Evolutionary conservation across 2,888 invertebrate genomes (phyloP).

Genomic region (Acrobasis repandana): DNA sequence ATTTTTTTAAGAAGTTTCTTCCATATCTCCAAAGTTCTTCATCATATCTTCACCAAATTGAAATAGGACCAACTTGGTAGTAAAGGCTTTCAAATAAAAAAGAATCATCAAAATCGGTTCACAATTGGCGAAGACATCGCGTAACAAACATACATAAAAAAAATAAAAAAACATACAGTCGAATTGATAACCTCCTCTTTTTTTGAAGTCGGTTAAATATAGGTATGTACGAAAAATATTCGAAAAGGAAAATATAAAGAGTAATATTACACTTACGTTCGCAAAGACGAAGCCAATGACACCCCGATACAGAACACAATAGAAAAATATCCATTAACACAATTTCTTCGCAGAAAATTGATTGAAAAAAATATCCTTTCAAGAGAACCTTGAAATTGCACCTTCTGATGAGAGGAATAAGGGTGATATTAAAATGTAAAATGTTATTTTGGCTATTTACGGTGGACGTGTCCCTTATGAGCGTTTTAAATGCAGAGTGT

Average conservation of each 20-base stretch:
- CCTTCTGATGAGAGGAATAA: slow-evolving; percentile 8
- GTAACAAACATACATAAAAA: no score
- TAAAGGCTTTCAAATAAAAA: no score
- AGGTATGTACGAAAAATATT: no score
- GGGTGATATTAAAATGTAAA: slow-evolving; percentile 19
- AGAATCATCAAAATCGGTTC: no score
- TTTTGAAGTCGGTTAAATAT: no score
- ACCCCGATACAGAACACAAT: slow-evolving; percentile 1
- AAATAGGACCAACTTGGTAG: no score
- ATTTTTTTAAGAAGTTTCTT: no score
- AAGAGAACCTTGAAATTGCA: background rate
- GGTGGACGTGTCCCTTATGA: slow-evolving; percentile 47
- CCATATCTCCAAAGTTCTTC: no score
- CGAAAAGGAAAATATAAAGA: background rate
- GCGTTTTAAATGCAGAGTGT: slow-evolving; percentile 56
- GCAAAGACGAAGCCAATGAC: background rate
- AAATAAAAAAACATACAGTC: no score
- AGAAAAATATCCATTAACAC: slow-evolving; percentile 26
- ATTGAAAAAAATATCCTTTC: slow-evolving; percentile 22
- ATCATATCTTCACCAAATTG: no score
- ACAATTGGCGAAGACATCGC: no score
- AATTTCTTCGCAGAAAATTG: slow-evolving; percentile 26
- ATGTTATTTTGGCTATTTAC: slow-evolving; percentile 33
- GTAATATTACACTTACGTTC: background rate
- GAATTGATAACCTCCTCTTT: no score